Evolutionary conservation across 2,797 vertebrate genomes (phyloP), one percentile per base, ranked within the genome.

Genomic region (Remorina albescens): DNA sequence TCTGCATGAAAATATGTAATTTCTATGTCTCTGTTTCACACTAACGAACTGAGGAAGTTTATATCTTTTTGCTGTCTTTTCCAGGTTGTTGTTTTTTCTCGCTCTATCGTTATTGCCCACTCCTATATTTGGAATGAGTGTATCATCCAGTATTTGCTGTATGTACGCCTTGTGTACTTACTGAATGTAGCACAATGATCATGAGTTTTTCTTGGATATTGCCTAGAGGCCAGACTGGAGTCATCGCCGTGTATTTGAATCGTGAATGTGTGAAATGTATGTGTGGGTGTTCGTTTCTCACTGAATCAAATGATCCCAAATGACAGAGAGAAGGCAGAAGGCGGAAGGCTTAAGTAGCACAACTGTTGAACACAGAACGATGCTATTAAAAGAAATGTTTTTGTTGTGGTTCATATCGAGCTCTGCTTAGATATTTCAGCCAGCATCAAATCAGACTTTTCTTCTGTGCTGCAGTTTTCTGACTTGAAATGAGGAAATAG

Each of bases 111-210:
- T 56, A 16, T 23, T 54, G 23, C 65, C 41, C 37, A 30, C 4
- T 21, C 82, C 60, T 85, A 80, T 82, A 81, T 82, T 72, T 77
- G 63, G 32, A 34, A 13, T 4, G 11, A n/a, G 44, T 50, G 21
- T 68, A 32, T 70, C 36, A 15, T 26, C 12, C 41, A 7, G 12
- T 41, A 42, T 39, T 28, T 25, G 53, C 32, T 15, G 50, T 58
- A 1, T 34, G 6, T 26, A 65, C 51, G 18, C 41, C 41, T 21
- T 15, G 41, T 9, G 8, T 41, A 47, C 32, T 36, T 30, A 55
- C 26, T 11, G 50, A 54, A 0, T 34, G 9, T 26, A 62, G 53
- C 47, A 9, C 30, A 41, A 63, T 68, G 49, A 44, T 61, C 36
- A 42, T 58, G 53, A 61, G 37, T 53, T 57, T 46, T 4, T 28